Conservation (phyloP, 1,140 invertebrate species). For the Trinorchestia longiramus region DNA sequence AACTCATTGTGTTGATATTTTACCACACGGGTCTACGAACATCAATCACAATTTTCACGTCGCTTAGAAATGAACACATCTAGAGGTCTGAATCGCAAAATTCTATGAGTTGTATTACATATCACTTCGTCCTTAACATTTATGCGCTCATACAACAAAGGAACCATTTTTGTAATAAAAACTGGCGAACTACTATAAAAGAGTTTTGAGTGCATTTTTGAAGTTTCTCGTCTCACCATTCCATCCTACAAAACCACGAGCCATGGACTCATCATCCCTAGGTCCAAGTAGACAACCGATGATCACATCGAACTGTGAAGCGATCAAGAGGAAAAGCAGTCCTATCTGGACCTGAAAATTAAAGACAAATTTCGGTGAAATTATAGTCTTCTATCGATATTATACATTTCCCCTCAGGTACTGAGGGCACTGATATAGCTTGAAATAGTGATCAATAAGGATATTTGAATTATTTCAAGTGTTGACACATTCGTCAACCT, state of each 20-base stretch:
- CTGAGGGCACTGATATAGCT: no score
- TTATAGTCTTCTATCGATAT: not conserved
- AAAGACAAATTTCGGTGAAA: not conserved
- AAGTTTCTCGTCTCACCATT: not conserved
- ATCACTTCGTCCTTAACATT: not conserved
- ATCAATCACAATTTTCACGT: no score
- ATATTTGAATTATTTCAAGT: no score
- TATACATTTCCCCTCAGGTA: no score
- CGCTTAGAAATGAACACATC: no score
- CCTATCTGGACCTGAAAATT: constrained; percentile 45
- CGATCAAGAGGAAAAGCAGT: constrained; percentile 49
- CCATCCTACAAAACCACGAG: constrained; percentile 48
- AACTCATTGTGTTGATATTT: not conserved
- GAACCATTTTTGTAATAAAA: not conserved
- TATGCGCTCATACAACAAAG: not conserved
- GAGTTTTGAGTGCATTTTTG: no score
- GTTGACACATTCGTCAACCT: no score
- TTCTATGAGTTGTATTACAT: not conserved
- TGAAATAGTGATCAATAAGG: no score
- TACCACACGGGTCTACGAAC: not conserved
- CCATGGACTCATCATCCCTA: not conserved
- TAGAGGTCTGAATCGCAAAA: not conserved
- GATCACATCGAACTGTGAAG: constrained; percentile 36
- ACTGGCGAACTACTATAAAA: not conserved
- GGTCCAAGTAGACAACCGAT: constrained; percentile 44